Conservation (phyloP, 2,888 invertebrate species). For the Meiosimyza platycephala region DNA sequence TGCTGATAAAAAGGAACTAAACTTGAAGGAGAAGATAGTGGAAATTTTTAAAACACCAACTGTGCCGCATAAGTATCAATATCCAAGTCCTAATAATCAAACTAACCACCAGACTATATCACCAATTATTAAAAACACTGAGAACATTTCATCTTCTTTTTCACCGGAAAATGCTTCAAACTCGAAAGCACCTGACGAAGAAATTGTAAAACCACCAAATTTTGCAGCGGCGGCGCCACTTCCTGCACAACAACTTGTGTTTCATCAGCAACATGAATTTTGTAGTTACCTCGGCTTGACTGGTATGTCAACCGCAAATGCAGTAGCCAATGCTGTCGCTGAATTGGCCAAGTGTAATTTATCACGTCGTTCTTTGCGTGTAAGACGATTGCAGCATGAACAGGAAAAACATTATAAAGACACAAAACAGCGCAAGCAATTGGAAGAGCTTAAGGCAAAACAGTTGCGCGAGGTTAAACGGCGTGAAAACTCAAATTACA, state of each 20-base stretch:
- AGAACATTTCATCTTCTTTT: too few relatives aligned
- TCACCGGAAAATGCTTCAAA: background rate
- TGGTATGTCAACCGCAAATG: slow-evolving; percentile 62
- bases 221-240: background rate
- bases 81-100: too few relatives aligned
- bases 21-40: slow-evolving; percentile 44
- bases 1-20: slow-evolving; percentile 47
- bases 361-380: slow-evolving; percentile 59
- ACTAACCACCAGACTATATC: too few relatives aligned
- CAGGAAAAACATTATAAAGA: slow-evolving; percentile 46
- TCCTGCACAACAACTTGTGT: slow-evolving; percentile 28
- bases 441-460: slow-evolving; percentile 22
- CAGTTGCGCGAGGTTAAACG: slow-evolving; percentile 25
- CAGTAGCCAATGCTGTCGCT: slow-evolving; percentile 58
- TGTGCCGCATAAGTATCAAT: slow-evolving; percentile 46
- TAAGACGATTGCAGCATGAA: slow-evolving; percentile 56
- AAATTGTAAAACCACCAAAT: background rate
- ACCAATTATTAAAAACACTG: background rate
- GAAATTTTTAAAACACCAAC: slow-evolving; percentile 54
- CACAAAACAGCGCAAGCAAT: slow-evolving; percentile 35
- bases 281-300: slow-evolving; percentile 65
- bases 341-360: slow-evolving; percentile 58
- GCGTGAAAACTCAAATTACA: slow-evolving; percentile 1
- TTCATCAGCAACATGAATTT: slow-evolving; percentile 64
- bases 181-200: background rate